phyloP scores from a whole-genome alignment of 1,140 invertebrate genomes.

The Heliconius nattereri region DNA sequence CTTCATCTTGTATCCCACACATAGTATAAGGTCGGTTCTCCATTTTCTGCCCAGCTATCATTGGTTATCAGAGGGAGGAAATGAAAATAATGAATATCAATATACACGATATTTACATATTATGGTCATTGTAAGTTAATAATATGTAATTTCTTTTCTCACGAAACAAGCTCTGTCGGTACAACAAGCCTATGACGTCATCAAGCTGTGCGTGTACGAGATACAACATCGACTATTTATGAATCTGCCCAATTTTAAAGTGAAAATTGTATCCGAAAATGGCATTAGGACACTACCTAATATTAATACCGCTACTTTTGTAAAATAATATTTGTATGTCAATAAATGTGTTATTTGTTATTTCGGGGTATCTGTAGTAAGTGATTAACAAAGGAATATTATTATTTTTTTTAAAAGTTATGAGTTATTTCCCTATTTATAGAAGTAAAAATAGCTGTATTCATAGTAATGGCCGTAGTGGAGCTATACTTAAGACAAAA shows the following conservation, averaged over 20 bases:
- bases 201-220: slow-evolving; percentile 94
- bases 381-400: no score
- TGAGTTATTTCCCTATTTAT: no score
- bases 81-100: no score
- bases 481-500: no score
- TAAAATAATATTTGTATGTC: not conserved
- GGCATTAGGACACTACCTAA: slow-evolving; percentile 84
- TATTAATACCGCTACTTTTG: slow-evolving; percentile 48
- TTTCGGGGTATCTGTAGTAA: not conserved
- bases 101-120: not conserved
- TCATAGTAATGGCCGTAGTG: no score
- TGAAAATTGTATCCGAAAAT: slow-evolving; percentile 91
- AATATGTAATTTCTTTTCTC: not conserved
- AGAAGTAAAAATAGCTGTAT: no score
- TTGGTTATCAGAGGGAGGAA: not conserved
- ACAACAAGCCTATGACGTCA: slow-evolving; percentile 90
- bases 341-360: not conserved
- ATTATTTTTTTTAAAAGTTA: no score
- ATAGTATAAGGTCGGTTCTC: not conserved
- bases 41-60: not conserved
- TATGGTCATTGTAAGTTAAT: no score
- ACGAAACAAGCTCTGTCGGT: slow-evolving; percentile 86
- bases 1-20: not conserved
- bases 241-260: slow-evolving; percentile 94
- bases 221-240: slow-evolving; percentile 94